Evolutionary conservation across 2,113 vertebrate genomes (phyloP).

Genomic region (Trinectes maculatus): DNA sequence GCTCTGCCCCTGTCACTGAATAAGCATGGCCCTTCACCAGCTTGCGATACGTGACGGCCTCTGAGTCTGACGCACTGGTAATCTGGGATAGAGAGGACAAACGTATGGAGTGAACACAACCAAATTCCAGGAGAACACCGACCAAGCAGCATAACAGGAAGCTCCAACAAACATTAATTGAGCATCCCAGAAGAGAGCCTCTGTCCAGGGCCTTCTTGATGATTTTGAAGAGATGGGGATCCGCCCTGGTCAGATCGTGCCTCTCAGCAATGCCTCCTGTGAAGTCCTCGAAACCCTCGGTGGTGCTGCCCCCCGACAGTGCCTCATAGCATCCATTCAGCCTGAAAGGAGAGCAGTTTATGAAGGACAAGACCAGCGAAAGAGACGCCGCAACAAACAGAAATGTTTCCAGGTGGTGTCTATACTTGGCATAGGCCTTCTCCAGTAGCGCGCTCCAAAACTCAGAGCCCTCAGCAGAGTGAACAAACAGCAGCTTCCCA

Average conservation of each 20-base stretch:
- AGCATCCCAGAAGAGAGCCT: constrained; percentile 81
- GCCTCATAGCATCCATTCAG: constrained; percentile 92
- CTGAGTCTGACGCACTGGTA: constrained; percentile 73
- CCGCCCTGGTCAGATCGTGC: constrained; percentile 78
- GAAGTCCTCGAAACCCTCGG: constrained; percentile 96
- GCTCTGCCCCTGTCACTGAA: constrained; percentile 85
- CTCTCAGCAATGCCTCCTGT: constrained; percentile 92
- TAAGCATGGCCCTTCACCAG: constrained; percentile 89
- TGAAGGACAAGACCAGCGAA: neutral
- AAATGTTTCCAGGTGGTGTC: constrained; percentile 28
- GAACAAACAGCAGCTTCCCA: constrained; percentile 82
- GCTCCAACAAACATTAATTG: constrained; percentile 75
- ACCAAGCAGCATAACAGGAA: neutral
- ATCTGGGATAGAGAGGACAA: constrained; percentile 56
- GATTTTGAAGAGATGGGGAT: constrained; percentile 75
- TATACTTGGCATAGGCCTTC: constrained; percentile 80
- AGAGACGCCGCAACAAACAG: constrained; percentile 33
- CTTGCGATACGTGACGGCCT: constrained; percentile 83
- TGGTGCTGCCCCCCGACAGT: constrained; percentile 91
- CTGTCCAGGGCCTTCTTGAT: constrained; percentile 74
- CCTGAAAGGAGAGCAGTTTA: constrained; percentile 65
- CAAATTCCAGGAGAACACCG: neutral
- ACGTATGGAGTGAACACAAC: neutral
- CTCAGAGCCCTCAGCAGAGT: constrained; percentile 78
- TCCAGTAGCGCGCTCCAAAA: constrained; percentile 83